Base-by-base conservation (phyloP, 2,797 vertebrate species). In the Darevskia nairensis region DNA sequence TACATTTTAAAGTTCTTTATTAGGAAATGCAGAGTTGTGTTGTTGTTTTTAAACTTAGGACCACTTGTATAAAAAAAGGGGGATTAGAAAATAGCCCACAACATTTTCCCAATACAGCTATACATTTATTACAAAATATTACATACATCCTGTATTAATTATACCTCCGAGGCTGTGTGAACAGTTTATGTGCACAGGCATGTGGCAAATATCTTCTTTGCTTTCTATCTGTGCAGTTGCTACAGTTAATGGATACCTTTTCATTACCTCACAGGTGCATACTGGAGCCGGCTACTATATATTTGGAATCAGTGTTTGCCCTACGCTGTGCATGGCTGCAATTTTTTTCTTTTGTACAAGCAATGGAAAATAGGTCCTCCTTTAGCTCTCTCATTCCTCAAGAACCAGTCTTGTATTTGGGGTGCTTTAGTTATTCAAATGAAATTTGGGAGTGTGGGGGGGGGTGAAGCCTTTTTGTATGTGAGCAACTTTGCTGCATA, bases 101-200 rank as follows among this genome's bases (percentile, higher is more conserved):
- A n/a, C n/a, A n/a, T n/a, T n/a, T n/a, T n/a, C n/a, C n/a, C n/a
- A n/a, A 29, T 81, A 91, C 86, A 94, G 77, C 91, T 93, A 94
- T 95, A 95, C 92, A 94, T 94, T 96, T 97, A 96, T 97, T 96
- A 97, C 89, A 97, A 97, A 96, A 97, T 93, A 94, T 92, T 94
- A 94, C 90, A 92, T 88, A 91, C 88, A 92, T 85, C 93, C 90
- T 90, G 46, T 72, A 29, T 92, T 89, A 88, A 94, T 95, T 92
- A 95, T 89, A 93, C 93, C 92, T 95, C 83, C 85, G 89, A 90
- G 66, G 2, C 17, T 6, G 86, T 84, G 88, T 72, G 72, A 50
- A 29, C 85, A 94, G 88, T 80, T 90, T 59, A 89, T 88, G 3
- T 2, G 69, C n/a, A 90, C 1, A 39, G 29, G 83, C 83, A 50